Percentiles rank a stretch among this genome's conserved stretches.
These are phyloP conservation scores for Rhaphigaster nebulosa DNA, from an alignment of 2,888 invertebrate species.

Conservation along the genomic window DNA sequence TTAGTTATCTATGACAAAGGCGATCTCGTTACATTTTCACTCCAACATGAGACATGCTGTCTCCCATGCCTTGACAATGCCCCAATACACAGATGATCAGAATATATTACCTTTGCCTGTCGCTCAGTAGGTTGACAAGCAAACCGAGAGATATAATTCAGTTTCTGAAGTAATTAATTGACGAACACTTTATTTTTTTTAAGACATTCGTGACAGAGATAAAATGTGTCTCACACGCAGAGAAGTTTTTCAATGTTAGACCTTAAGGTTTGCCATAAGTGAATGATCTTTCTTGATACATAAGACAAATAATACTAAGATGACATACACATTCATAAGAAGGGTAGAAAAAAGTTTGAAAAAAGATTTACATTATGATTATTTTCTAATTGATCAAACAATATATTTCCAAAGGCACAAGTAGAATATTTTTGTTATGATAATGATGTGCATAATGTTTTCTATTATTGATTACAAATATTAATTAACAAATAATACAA, in stretches of 20 bases:
- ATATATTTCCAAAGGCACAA: no score
- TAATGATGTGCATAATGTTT: no score
- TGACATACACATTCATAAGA: no score
- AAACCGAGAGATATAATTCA: not conserved
- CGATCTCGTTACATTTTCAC: not conserved
- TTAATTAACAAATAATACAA: no score
- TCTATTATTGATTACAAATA: no score
- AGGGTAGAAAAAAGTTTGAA: no score
- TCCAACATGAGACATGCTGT: not conserved
- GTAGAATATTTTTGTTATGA: no score
- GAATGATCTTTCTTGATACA: no score
- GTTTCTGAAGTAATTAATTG: not conserved
- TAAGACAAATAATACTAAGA: no score
- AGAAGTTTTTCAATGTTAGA: not conserved
- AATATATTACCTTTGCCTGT: not conserved
- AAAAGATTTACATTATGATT: no score
- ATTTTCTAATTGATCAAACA: no score
- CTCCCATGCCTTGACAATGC: not conserved
- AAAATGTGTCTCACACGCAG: not conserved
- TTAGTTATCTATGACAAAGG: not conserved
- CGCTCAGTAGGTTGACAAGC: not conserved
- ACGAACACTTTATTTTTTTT: not conserved
- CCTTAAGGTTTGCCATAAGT: no score
- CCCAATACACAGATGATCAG: not conserved
- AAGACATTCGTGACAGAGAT: not conserved